phyloP scores from a whole-genome alignment of 2,888 invertebrate genomes.

The Ochropacha duplaris region DNA sequence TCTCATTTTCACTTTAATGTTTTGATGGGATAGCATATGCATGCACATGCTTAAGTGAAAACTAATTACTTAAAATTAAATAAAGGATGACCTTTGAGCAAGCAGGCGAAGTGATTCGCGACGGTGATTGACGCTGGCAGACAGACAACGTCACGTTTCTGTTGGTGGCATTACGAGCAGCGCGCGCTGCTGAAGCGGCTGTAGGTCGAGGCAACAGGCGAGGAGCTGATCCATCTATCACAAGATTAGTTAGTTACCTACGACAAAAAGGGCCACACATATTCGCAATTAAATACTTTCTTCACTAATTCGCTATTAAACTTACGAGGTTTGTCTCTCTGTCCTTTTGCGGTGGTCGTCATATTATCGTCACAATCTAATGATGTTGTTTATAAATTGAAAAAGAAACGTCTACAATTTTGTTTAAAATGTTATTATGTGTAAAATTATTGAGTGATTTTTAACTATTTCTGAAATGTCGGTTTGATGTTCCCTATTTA shows the following conservation, averaged over 20 bases:
- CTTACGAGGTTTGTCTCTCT: constrained; percentile 69
- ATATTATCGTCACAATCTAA: constrained; percentile 38
- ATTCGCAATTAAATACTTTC: not conserved
- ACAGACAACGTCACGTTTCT: constrained; percentile 41
- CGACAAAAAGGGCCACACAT: not conserved
- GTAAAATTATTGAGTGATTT: constrained; percentile 32
- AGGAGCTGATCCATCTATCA: constrained; percentile 42
- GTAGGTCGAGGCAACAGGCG: constrained; percentile 65
- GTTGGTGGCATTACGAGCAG: constrained; percentile 68
- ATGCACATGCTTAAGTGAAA: not conserved
- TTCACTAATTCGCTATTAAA: constrained; percentile 13
- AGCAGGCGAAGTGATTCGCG: constrained; percentile 31
- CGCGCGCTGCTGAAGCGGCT: constrained; percentile 71
- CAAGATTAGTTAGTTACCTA: not conserved
- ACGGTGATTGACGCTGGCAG: constrained; percentile 45
- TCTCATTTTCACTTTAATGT: no score
- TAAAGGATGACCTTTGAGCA: constrained; percentile 36
- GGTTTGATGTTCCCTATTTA: constrained; percentile 50
- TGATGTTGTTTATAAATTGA: constrained; percentile 28
- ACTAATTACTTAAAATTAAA: not conserved
- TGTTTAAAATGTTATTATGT: constrained; percentile 33
- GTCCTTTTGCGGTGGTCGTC: constrained; percentile 57
- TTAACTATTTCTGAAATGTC: constrained; percentile 38
- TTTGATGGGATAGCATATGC: no score
- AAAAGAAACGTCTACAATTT: constrained; percentile 55